phyloP scores from a whole-genome alignment of 1,140 invertebrate genomes.

The Idris sp. region DNA sequence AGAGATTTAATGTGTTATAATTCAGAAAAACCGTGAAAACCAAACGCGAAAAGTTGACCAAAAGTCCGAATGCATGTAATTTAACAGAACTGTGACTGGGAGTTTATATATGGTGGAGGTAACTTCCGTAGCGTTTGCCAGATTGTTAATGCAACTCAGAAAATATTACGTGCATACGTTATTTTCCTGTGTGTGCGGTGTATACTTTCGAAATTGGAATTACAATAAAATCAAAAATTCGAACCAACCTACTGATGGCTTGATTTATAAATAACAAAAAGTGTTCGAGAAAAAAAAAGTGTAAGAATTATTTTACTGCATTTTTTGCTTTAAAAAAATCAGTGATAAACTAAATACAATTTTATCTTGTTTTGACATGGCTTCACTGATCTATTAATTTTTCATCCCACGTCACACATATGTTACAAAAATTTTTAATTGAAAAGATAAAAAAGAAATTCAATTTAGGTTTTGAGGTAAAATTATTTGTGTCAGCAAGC shows the following conservation, averaged over 20 bases:
- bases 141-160: slow-evolving; percentile 58
- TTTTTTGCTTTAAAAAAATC: too few species aligned
- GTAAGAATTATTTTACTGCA: too few species aligned
- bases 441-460: slow-evolving; percentile 5
- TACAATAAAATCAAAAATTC: slow-evolving; percentile 44
- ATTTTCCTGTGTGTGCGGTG: slow-evolving; percentile 29
- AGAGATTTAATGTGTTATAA: slow-evolving; percentile 51
- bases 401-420: too few species aligned
- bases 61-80: slow-evolving; percentile 58
- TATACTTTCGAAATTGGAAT: slow-evolving; percentile 46
- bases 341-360: too few species aligned
- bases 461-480: slow-evolving; percentile 2
- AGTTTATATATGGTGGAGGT: slow-evolving; percentile 30
- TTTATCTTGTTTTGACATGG: too few species aligned
- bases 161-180: slow-evolving; percentile 44
- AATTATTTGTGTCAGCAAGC: slow-evolving; percentile 14
- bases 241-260: slow-evolving; percentile 23
- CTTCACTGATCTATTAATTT: too few species aligned
- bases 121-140: slow-evolving; percentile 60
- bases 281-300: too few species aligned
- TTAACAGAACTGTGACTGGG: slow-evolving; percentile 33
- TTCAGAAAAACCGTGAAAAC: slow-evolving; percentile 55
- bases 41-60: slow-evolving; percentile 40
- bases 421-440: slow-evolving; percentile 1
- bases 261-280: too few species aligned